Conservation (phyloP, 2,888 invertebrate genomes). For the Chalcosyrphus nemorum region DNA sequence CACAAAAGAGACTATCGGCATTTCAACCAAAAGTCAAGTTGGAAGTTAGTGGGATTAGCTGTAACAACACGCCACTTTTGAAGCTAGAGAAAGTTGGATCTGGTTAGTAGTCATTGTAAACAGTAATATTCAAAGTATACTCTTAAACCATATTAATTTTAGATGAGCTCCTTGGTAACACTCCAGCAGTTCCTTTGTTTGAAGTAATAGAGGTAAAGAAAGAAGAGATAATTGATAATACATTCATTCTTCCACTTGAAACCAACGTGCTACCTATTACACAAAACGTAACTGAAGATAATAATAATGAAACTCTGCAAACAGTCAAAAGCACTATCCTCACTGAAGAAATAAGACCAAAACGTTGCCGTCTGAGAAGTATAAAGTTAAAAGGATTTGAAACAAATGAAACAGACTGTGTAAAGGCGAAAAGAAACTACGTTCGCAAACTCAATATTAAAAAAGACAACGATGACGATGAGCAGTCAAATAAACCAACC, state of each 20-base stretch:
- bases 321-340: not conserved
- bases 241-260: not conserved
- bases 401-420: not conserved
- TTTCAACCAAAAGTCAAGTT: not conserved
- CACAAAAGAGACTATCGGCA: conserved; percentile 27
- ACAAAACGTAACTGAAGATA: not conserved
- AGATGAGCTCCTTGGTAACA: not conserved
- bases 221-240: not conserved
- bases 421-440: conserved; percentile 11
- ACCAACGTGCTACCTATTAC: not conserved
- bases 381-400: not conserved
- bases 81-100: not conserved
- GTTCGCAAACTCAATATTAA: too few relatives aligned
- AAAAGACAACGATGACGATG: too few relatives aligned
- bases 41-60: not conserved
- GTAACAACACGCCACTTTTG: not conserved
- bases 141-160: too few relatives aligned
- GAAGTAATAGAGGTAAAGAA: not conserved
- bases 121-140: too few relatives aligned
- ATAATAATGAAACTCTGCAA: too few relatives aligned
- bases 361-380: not conserved
- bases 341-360: not conserved
- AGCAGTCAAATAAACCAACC: too few relatives aligned
- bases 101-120: too few relatives aligned
- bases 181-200: not conserved